These are phyloP conservation scores for Phodopus roborovskii DNA, from an alignment of 2,113 vertebrate species.

Conservation along the genomic window DNA sequence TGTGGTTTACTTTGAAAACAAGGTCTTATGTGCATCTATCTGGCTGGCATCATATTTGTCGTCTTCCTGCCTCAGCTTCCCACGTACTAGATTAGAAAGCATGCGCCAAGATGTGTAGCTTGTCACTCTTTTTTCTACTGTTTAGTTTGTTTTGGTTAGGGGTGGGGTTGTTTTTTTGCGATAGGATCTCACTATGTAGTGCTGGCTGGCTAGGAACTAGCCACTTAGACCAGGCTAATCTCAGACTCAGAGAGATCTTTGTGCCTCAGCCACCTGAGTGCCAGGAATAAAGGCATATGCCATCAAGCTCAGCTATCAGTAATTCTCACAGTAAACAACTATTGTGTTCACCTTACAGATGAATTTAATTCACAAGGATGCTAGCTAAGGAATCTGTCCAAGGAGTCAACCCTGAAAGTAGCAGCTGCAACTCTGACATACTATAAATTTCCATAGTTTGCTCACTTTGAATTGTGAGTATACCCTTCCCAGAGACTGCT, in stretches of 20 bases:
- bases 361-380: not conserved
- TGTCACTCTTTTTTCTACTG: not conserved
- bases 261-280: not conserved
- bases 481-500: not conserved
- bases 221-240: not conserved
- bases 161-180: not conserved
- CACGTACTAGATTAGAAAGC: not conserved
- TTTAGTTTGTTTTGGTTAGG: not conserved
- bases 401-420: not conserved
- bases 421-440: not conserved
- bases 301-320: not conserved
- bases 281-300: not conserved
- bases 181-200: not conserved
- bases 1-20: not conserved
- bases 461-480: not conserved
- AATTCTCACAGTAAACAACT: conserved; percentile 30
- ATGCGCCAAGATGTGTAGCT: not conserved
- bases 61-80: not conserved
- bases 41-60: not conserved
- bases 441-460: conserved; percentile 16
- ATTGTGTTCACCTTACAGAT: not conserved
- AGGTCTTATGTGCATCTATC: not conserved
- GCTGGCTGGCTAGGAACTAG: not conserved
- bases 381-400: conserved; percentile 13
- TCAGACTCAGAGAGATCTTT: not conserved